Base-by-base conservation (phyloP, 2,113 vertebrate genomes). In the Sinosuthora webbiana region DNA sequence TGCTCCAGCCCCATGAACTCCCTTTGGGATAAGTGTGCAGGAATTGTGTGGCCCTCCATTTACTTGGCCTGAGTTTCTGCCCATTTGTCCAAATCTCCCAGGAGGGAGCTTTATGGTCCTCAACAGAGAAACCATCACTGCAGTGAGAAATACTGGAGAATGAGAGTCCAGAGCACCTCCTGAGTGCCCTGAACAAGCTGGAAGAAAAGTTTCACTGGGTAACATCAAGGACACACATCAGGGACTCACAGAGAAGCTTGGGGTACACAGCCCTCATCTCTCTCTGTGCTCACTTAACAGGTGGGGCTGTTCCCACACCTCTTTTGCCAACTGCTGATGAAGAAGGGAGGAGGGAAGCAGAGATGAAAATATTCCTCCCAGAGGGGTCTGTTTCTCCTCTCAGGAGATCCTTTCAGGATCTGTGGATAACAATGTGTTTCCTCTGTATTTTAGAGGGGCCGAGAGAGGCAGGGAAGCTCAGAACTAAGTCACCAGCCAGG, bases 391-490 rank as follows among this genome's bases (percentile, higher is more conserved):
- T 10, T 75, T 65, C 77, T 81, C 47, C 13, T 24, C 24, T 49
- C 47, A 24, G 47, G 23, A 49, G 47, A 49, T 14, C 23, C 23
- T 49, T 49, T 24, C 47, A 49, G 47, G 47, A 27, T 56, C 47
- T 49, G 56, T 50, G 71, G 77, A 91, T 69, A 79, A 60, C 60
- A 89, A 10, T 15, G 12, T n/a, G 31, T 42, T 95, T 77, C 83
- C 83, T 84, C 64, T 9, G 3, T 49, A 3, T 65, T 84, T 89
- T 31, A 64, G 57, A 92, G 27, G 70, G 41, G 60, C 59, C 2
- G 9, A 56, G 81, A 89, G 92, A 86, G 55, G 60, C 86, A 89
- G 75, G 81, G 89, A 85, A 93, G 74, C 57, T 91, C 78, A 73
- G 42, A 81, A 53, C 24, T 19, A 8, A 84, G 69, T 81, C 77